Conservation (phyloP, 2,888 invertebrate genomes). For the Dascillus cervinus region DNA sequence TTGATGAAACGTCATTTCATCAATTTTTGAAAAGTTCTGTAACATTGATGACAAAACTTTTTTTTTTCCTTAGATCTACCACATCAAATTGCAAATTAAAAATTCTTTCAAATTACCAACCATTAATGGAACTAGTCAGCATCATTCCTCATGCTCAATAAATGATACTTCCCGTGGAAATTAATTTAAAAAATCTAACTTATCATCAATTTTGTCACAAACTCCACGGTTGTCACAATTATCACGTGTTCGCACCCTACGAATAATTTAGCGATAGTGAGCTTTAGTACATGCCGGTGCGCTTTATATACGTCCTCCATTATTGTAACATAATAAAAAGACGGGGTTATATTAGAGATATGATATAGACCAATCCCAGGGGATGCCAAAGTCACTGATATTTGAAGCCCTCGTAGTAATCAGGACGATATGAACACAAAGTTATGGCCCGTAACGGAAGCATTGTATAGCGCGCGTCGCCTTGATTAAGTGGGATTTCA, state of each 20-base stretch:
- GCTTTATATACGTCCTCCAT: neutral
- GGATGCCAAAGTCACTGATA: conserved; percentile 61
- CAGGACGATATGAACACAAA: conserved; percentile 32
- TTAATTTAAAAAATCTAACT: no score
- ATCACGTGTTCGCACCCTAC: no score
- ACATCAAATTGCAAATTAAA: no score
- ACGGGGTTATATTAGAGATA: conserved; percentile 23
- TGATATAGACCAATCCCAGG: conserved; percentile 41
- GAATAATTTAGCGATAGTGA: no score
- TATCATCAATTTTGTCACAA: no score
- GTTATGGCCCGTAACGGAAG: conserved; percentile 41
- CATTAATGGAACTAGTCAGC: conserved; percentile 18
- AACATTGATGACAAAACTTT: no score
- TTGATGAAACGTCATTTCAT: no score
- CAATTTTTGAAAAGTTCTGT: no score
- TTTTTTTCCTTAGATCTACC: no score
- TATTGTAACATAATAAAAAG: conserved; percentile 17
- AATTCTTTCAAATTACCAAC: conserved; percentile 15
- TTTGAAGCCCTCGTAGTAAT: conserved; percentile 51
- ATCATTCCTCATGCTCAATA: conserved; percentile 15
- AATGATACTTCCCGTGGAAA: no score
- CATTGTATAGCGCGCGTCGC: conserved; percentile 25
- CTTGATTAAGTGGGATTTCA: conserved; percentile 30
- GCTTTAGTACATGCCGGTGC: no score
- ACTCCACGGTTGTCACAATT: no score